Evolutionary conservation across 2,797 vertebrate genomes (phyloP).

Genomic region (Cirrhinus mrigala): DNA sequence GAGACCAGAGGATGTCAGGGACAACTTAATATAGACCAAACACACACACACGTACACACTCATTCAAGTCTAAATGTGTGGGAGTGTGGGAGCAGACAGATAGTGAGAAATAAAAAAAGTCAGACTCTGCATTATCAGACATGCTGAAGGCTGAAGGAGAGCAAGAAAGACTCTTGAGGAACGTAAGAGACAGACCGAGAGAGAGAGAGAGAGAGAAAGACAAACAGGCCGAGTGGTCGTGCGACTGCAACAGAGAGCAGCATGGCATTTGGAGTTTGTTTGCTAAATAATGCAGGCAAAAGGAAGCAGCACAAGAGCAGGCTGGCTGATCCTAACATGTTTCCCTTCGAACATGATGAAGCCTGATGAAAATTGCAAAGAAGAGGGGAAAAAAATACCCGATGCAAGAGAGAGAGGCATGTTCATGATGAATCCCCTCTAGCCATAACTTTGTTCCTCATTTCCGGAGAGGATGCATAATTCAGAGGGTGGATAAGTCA

Average conservation of each 20-base stretch:
- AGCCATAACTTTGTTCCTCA: constrained; percentile 62
- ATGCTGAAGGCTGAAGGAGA: constrained; percentile 27
- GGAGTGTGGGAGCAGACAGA: constrained; percentile 28
- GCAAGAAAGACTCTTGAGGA: constrained; percentile 22
- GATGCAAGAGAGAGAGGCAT: constrained; percentile 57
- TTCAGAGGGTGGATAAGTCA: constrained; percentile 63
- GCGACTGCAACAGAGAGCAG: constrained; percentile 42
- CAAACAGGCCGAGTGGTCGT: constrained; percentile 44
- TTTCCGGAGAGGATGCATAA: constrained; percentile 64
- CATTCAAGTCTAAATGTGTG: constrained; percentile 44
- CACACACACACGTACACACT: constrained; percentile 31
- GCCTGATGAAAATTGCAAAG: constrained; percentile 59
- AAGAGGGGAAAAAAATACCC: constrained; percentile 49
- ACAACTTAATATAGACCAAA: constrained; percentile 89
- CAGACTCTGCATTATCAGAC: constrained; percentile 11
- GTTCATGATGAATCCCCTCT: constrained; percentile 62
- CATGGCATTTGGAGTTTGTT: constrained; percentile 53
- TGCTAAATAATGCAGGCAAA: constrained; percentile 73
- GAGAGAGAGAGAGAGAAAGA: neutral
- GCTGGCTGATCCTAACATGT: constrained; percentile 54
- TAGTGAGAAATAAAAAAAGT: constrained; percentile 25
- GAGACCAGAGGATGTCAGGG: constrained; percentile 89
- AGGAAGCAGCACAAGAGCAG: constrained; percentile 53
- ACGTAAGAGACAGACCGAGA: neutral
- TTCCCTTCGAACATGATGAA: constrained; percentile 54